A percentile compares a stretch with the other conserved stretches of the same genome.
phyloP scores from a whole-genome alignment of 2,888 invertebrate genomes.

The Adelphocoris suturalis region DNA sequence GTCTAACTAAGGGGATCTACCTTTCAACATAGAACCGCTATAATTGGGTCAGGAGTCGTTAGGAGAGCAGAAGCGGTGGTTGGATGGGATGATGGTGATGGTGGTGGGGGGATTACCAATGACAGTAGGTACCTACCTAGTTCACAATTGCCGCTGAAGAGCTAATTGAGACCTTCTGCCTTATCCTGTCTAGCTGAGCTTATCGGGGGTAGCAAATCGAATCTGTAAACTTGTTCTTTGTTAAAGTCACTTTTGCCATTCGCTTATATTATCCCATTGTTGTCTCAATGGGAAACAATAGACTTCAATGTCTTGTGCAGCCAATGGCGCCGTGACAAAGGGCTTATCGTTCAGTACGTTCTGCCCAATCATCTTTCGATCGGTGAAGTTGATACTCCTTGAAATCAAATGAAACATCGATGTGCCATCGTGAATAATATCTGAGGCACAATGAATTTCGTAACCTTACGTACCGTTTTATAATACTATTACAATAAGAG shows the following conservation, averaged over 20 bases:
- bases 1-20: constrained; percentile 23
- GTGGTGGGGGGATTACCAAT: neutral
- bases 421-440: neutral
- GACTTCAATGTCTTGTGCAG: neutral
- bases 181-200: constrained; percentile 5
- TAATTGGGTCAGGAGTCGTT: constrained; percentile 61
- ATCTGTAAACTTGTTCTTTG: constrained; percentile 19
- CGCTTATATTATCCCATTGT: neutral
- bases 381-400: neutral
- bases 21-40: constrained; percentile 16
- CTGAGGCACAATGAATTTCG: neutral
- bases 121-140: neutral
- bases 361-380: neutral
- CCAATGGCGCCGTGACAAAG: neutral
- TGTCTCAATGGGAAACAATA: neutral
- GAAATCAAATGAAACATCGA: neutral
- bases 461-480: neutral
- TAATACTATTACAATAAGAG: neutral
- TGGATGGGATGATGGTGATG: too few relatives aligned
- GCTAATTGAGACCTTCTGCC: constrained; percentile 30
- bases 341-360: neutral
- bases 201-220: constrained; percentile 9
- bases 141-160: constrained; percentile 2
- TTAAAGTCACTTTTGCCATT: neutral
- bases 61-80: constrained; percentile 9